Percentiles rank a stretch among this genome's conserved stretches.
Conservation (phyloP, 2,888 invertebrate species). For the Ectemnius cavifrons region DNA sequence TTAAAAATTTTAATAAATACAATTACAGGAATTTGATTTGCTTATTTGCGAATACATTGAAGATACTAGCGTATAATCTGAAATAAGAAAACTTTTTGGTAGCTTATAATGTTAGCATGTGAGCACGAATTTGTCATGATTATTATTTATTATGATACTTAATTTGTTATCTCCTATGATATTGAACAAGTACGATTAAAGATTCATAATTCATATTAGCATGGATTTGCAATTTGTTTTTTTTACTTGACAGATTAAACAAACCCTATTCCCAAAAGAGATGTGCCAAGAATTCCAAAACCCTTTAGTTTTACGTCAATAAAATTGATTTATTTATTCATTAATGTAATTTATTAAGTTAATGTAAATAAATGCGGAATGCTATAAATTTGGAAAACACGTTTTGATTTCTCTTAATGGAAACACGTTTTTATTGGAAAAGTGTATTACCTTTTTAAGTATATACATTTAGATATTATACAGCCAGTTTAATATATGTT, state of each 20-base stretch:
- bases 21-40: no score
- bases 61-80: no score
- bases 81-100: background rate
- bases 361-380: no score
- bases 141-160: slow-evolving; percentile 51
- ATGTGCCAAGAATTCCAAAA: slow-evolving; percentile 39
- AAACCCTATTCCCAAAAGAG: slow-evolving; percentile 31
- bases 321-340: no score
- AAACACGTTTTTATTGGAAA: slow-evolving; percentile 3
- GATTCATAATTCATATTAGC: slow-evolving; percentile 27
- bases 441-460: no score
- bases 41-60: background rate
- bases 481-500: background rate
- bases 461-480: no score
- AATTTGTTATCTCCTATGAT: slow-evolving; percentile 28
- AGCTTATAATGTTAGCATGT: slow-evolving; percentile 28
- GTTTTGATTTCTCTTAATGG: background rate
- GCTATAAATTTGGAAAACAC: no score
- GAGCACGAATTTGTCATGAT: slow-evolving; percentile 26
- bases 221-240: slow-evolving; percentile 42
- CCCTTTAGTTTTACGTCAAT: slow-evolving; percentile 18
- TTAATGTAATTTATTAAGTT: no score
- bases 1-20: no score
- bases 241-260: slow-evolving; percentile 44
- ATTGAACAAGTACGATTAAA: slow-evolving; percentile 43